Percentiles rank a stretch among this genome's conserved stretches.
Evolutionary conservation across 2,888 invertebrate genomes (phyloP).

Genomic region (Caenorhabditis parvicauda): DNA sequence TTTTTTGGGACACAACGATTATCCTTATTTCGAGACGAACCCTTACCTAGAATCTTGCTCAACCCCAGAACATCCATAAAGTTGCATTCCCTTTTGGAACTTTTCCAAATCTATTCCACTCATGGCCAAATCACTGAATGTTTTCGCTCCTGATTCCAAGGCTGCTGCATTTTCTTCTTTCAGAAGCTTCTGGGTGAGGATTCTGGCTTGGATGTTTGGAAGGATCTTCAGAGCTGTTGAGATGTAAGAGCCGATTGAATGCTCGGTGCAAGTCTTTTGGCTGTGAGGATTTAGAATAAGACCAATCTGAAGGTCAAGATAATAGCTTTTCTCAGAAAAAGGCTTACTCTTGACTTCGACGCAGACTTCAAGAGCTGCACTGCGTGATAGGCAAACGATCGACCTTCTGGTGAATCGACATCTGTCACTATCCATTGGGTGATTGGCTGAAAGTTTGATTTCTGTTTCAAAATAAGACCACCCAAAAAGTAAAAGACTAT

Average conservation of each 20-base stretch:
- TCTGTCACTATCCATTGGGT: slow-evolving; percentile 88
- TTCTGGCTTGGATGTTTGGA: slow-evolving; percentile 63
- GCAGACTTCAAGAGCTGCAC: background rate
- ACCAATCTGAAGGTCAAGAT: background rate
- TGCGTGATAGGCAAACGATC: slow-evolving; percentile 69
- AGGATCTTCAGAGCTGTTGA: slow-evolving; percentile 64
- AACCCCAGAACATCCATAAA: slow-evolving; percentile 48
- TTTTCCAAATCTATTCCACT: slow-evolving; percentile 66
- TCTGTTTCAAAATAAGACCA: too few species aligned
- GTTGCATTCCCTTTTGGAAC: slow-evolving; percentile 58
- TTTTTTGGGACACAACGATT: too few species aligned
- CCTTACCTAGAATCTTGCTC: slow-evolving; percentile 69
- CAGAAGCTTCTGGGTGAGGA: slow-evolving; percentile 66
- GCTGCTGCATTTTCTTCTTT: slow-evolving; percentile 64
- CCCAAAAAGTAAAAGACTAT: too few species aligned
- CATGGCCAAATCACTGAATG: slow-evolving; percentile 65
- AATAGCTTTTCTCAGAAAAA: too few species aligned
- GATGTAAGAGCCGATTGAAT: slow-evolving; percentile 55
- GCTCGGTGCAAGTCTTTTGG: slow-evolving; percentile 13
- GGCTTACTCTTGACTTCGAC: background rate
- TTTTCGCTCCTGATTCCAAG: slow-evolving; percentile 59
- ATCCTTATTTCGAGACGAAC: too few species aligned
- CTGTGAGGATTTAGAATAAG: slow-evolving; percentile 16
- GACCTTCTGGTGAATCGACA: slow-evolving; percentile 74
- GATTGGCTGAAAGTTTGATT: slow-evolving; percentile 61